Evolutionary conservation across 1,140 invertebrate genomes (phyloP).

Genomic region (Aphelinus atriplicis): DNA sequence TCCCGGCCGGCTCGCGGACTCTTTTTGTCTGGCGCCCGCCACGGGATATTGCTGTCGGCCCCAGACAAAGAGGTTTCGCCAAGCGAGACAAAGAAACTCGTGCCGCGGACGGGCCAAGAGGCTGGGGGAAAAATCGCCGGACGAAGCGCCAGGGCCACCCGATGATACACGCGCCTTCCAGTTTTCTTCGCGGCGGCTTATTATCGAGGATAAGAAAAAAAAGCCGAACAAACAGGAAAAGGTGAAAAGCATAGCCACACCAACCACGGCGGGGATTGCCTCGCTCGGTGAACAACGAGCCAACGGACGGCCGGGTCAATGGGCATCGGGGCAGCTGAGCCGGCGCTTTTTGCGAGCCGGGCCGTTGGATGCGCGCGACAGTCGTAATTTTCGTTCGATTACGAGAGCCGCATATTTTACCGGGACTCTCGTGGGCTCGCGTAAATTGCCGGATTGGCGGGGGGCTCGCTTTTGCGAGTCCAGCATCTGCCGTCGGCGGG

Average conservation of each 20-base stretch:
- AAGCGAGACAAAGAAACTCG: too few species aligned
- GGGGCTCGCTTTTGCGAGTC: slow-evolving; percentile 4
- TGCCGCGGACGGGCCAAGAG: too few species aligned
- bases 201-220: too few species aligned
- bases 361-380: neutral
- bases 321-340: slow-evolving; percentile 5
- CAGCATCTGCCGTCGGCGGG: neutral
- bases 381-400: slow-evolving; percentile 39
- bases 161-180: neutral
- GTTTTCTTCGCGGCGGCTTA: neutral
- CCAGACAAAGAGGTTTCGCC: too few species aligned
- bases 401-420: slow-evolving; percentile 36
- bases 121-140: too few species aligned
- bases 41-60: slow-evolving; percentile 2
- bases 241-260: neutral
- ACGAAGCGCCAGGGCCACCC: neutral
- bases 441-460: slow-evolving; percentile 29
- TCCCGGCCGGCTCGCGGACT: too few species aligned
- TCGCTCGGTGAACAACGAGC: neutral
- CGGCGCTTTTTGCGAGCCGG: neutral
- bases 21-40: too few species aligned
- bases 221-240: too few species aligned
- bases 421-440: slow-evolving; percentile 20
- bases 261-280: neutral
- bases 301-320: neutral